Evolutionary conservation across 2,888 invertebrate genomes (phyloP), one percentile per base, ranked within the genome.

Genomic region (Drosophila leonis): DNA sequence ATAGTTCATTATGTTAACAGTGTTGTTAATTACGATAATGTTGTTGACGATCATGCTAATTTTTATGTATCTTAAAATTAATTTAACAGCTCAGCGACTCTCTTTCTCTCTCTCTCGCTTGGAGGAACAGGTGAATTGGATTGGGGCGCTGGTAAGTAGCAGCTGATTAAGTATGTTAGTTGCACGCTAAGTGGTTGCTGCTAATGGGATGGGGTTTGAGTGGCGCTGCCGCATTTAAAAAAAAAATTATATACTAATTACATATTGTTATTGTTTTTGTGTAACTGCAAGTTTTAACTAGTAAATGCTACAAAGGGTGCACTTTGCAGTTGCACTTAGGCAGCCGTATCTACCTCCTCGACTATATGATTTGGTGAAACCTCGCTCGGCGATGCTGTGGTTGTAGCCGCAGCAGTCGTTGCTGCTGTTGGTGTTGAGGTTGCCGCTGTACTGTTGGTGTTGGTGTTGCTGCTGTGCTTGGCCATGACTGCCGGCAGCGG

Each of bases 281-380:
- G 6, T 49, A 35, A 55, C 35, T 57, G 48, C 41, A 54, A 39
- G 33, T 52, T 35, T 37, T 44, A 80, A 78, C 73, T 80, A 83
- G 64, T 88, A 86, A 88, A 89, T 86, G 85, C 85, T 79, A 65
- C 54, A 71, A 73, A 51, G 24, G 8, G 15, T 62, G 9, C 20
- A 39, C 9, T 48, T 20, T 41, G 33, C 31, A 42, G 52, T n/a
- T 48, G 39, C 24, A 27, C 44, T 92, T 91, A 93, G 78, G 93
- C 93, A 37, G 92, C 92, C 39, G 93, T 93, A 72, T 93, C 92
- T 35, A 93, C 93, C 78, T 93, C 93, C 78, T 93, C 93, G 33
- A 92, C 93, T 64, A 93, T 92, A 60, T 92, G 93, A 73, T 93
- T 92, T 35, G 93, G 91, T 37, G 92, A 90, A 13, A 93, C 92